phyloP scores from a whole-genome alignment of 2,888 invertebrate species.

The Helobdella robusta region DNA sequence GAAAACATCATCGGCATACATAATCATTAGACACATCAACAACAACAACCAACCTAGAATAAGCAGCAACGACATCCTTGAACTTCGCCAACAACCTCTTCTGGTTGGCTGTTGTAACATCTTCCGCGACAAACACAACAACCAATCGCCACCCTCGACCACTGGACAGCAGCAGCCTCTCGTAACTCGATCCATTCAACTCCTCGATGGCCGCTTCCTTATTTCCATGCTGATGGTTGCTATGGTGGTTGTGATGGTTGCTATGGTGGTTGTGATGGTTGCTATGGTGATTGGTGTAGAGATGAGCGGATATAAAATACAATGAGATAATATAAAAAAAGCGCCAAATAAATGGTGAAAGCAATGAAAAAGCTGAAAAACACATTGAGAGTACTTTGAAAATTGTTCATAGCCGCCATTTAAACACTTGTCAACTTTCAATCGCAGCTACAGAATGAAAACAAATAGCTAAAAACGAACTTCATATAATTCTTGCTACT shows the following conservation, averaged over 20 bases:
- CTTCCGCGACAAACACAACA: background rate
- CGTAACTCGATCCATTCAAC: background rate
- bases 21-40: no score
- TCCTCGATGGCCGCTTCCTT: background rate
- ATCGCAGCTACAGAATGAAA: no score
- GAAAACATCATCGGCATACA: no score
- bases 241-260: background rate
- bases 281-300: background rate
- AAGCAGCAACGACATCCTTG: background rate
- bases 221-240: background rate
- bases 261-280: background rate
- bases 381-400: no score
- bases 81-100: background rate
- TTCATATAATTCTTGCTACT: no score
- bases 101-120: background rate
- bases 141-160: conserved; percentile 5
- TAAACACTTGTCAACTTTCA: no score
- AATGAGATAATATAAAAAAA: no score
- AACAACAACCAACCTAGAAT: conserved; percentile 6
- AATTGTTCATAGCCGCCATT: no score
- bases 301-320: background rate
- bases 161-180: background rate
- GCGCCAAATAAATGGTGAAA: no score
- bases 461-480: no score
- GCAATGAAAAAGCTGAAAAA: no score